Percentiles rank a stretch among this genome's conserved stretches.
These are phyloP conservation scores for Quadroppia sp. DNA, from an alignment of 2,888 invertebrate genomes.

Conservation along the genomic window DNA sequence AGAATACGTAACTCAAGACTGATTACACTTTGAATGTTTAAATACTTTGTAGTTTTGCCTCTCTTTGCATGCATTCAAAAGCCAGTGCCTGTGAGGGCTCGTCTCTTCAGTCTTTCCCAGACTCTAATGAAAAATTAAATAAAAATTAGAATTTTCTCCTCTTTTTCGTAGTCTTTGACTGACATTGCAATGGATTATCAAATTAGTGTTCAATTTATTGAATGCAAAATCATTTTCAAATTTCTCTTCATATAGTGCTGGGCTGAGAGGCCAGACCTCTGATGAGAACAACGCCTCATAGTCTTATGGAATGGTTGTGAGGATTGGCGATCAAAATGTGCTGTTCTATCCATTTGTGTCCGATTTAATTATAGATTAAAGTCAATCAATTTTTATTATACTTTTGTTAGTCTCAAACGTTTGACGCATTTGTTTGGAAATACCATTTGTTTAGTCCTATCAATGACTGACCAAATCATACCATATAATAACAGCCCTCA, in stretches of 20 bases:
- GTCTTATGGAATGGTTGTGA: slow-evolving; percentile 6
- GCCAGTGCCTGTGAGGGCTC: background rate
- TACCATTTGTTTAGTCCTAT: background rate
- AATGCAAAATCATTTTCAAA: slow-evolving; percentile 2
- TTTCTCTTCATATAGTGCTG: too few relatives aligned
- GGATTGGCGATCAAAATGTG: slow-evolving; percentile 27
- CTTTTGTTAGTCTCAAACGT: background rate
- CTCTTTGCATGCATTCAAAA: background rate
- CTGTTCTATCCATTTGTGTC: slow-evolving; percentile 28
- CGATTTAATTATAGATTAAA: slow-evolving; percentile 23
- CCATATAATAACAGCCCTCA: slow-evolving; percentile 23
- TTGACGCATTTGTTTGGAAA: slow-evolving; percentile 28
- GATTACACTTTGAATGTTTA: background rate
- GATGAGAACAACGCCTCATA: slow-evolving; percentile 17
- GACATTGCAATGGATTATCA: slow-evolving; percentile 35
- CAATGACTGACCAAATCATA: slow-evolving; percentile 34
- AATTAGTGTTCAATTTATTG: slow-evolving; percentile 26
- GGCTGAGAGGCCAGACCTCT: background rate
- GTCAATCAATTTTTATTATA: slow-evolving; percentile 34
- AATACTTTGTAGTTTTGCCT: background rate
- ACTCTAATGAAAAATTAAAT: slow-evolving; percentile 27
- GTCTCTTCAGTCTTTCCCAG: background rate
- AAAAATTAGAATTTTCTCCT: slow-evolving; percentile 21
- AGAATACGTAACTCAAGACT: slow-evolving; percentile 20
- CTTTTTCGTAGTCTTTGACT: background rate